Conservation (phyloP, 1,140 invertebrate species). For the Hycleus phaleratus region DNA sequence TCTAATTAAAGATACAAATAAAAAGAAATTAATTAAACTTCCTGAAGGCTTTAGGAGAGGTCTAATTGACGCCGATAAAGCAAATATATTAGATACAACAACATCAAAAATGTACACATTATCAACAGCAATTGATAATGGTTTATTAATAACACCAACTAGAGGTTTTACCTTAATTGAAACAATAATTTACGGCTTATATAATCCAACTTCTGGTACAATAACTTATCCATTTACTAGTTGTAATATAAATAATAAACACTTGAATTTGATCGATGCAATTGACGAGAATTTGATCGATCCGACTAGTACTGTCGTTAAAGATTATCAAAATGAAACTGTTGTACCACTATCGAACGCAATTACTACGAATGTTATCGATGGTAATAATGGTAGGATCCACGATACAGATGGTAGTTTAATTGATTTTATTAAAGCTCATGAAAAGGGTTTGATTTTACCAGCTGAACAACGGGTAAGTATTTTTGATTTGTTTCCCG, state of each 20-base stretch:
- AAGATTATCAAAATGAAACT: constrained; percentile 66
- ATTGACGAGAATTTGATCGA: constrained; percentile 73
- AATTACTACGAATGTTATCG: constrained; percentile 65
- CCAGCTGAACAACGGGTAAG: constrained; percentile 89
- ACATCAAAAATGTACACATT: constrained; percentile 73
- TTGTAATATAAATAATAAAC: constrained; percentile 56
- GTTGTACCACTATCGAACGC: constrained; percentile 72
- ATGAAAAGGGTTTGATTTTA: constrained; percentile 77
- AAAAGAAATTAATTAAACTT: constrained; percentile 72
- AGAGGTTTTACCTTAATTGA: constrained; percentile 73
- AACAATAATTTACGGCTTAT: constrained; percentile 72
- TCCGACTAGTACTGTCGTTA: constrained; percentile 74
- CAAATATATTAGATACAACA: constrained; percentile 71
- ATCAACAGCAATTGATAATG: constrained; percentile 63
- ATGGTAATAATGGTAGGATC: constrained; percentile 63
- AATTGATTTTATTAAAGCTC: constrained; percentile 79
- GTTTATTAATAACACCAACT: constrained; percentile 66
- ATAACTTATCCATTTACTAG: constrained; percentile 73
- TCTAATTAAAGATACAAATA: constrained; percentile 77
- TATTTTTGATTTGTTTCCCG: constrained; percentile 27
- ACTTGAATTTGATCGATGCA: constrained; percentile 67
- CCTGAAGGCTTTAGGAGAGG: constrained; percentile 79
- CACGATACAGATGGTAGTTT: constrained; percentile 54
- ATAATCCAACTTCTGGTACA: constrained; percentile 68
- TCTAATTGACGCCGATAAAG: constrained; percentile 79